Percentiles rank a stretch among this genome's conserved stretches.
Evolutionary conservation across 2,113 vertebrate genomes (phyloP).

Genomic region (Rhizomys pruinosus): DNA sequence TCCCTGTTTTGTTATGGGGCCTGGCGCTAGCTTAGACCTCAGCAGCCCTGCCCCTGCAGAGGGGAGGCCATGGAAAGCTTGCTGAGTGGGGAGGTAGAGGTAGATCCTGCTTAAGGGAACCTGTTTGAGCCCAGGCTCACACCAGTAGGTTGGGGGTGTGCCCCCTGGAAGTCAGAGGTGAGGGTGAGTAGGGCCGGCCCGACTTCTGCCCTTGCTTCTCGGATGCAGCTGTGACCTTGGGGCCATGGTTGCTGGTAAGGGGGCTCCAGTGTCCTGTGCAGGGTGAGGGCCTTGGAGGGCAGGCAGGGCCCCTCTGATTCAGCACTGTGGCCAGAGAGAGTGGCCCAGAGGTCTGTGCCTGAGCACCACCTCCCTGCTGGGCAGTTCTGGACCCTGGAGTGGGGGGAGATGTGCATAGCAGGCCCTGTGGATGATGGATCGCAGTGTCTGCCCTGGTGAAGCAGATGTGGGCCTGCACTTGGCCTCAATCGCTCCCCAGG

Average conservation of each 20-base stretch:
- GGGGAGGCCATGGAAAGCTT: background rate
- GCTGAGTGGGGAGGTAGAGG: background rate
- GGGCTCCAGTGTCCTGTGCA: background rate
- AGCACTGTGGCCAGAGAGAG: background rate
- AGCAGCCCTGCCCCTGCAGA: background rate
- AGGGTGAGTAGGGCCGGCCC: background rate
- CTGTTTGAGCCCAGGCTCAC: background rate
- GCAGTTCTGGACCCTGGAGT: background rate
- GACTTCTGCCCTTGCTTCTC: background rate
- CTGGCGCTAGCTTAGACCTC: background rate
- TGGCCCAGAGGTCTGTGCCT: background rate
- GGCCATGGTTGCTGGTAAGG: background rate
- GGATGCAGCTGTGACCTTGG: background rate
- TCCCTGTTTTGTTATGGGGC: background rate
- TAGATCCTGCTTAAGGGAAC: background rate
- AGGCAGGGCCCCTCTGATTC: background rate
- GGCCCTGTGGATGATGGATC: conserved; percentile 83
- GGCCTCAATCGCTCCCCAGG: conserved; percentile 86
- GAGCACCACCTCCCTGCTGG: background rate
- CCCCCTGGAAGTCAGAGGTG: background rate
- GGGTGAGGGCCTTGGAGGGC: background rate
- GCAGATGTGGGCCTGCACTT: conserved; percentile 84
- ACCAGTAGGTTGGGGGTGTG: background rate
- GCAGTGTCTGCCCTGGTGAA: conserved; percentile 72
- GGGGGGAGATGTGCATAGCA: fast-evolving